phyloP scores from a whole-genome alignment of 2,888 invertebrate species.

The Chirona hameri region DNA sequence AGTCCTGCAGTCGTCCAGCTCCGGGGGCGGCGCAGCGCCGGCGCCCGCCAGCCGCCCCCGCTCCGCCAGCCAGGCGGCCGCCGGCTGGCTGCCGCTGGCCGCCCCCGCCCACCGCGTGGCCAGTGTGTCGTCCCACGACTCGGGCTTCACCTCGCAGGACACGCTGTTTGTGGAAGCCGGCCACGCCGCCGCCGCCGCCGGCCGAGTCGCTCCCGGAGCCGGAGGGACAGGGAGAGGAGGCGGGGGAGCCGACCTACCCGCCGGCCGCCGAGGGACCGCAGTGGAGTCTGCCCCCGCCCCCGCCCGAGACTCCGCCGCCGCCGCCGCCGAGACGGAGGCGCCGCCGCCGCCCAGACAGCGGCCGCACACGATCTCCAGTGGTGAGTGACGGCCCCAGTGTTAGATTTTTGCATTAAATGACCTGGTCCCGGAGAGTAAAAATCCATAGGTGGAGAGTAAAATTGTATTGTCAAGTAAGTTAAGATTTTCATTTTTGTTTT shows the following conservation, averaged over 20 bases:
- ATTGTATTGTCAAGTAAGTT: too few species aligned
- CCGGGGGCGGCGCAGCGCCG: constrained; percentile 51
- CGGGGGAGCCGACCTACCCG: constrained; percentile 47
- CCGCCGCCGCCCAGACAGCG: constrained; percentile 28
- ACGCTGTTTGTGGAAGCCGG: constrained; percentile 55
- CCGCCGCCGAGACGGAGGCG: not conserved
- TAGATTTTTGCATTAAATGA: too few species aligned
- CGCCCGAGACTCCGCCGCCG: not conserved
- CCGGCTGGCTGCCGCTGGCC: not conserved
- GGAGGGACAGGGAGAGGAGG: not conserved
- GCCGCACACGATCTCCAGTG: constrained; percentile 26
- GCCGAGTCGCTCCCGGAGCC: not conserved
- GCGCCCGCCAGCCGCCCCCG: constrained; percentile 50
- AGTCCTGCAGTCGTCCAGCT: constrained; percentile 66
- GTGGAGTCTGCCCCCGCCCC: constrained; percentile 32
- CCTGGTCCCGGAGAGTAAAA: too few species aligned
- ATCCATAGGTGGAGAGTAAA: too few species aligned
- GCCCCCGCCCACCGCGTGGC: constrained; percentile 41
- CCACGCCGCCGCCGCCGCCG: constrained; percentile 13
- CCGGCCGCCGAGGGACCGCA: constrained; percentile 47
- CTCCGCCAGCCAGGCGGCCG: constrained; percentile 30
- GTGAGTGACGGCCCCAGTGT: not conserved
- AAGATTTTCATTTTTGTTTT: too few species aligned
- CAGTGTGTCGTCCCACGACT: constrained; percentile 70
- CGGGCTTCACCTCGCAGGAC: constrained; percentile 87